Evolutionary conservation across 2,888 invertebrate species (phyloP), one percentile per base, ranked within the genome.

Genomic region (Sarcophaga carnaria): DNA sequence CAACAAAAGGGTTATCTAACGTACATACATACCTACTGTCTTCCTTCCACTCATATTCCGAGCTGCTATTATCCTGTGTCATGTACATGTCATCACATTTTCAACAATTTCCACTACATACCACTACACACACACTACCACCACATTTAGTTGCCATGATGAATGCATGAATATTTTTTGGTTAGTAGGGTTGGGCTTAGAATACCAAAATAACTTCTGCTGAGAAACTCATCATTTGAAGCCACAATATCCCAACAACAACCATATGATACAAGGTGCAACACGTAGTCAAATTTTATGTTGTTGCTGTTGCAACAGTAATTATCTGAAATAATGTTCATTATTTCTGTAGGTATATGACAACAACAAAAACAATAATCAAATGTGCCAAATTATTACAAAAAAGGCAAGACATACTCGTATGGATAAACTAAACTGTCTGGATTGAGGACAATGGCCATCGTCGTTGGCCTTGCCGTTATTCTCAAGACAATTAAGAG

Each of bases 291-390:
- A 87, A 79, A 82, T 82, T 86, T 84, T 74, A 80, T 79, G 77
- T 85, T 84, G 72, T 80, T 37, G 22, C 22, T 22, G 37, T 37
- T 37, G 37, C 37, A 37, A 10, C 2, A 88, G 87, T 88, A 88
- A 88, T 88, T 86, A 88, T 80, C 63, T 85, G 81, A 86, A 84
- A 86, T 81, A 83, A 86, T 83, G 87, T 87, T 87, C 83, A 87
- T 84, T 85, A 86, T 84, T 54, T 4, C 17, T 54, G 17, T 54
- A 54, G 14, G 11, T 49, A 85, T 84, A 70, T 83, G 74, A 82
- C 83, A 85, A 85, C 79, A 82, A 84, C 54, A 87, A 69, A 54
- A 37, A 25, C 25, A 78, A 67, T 20, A 74, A 66, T 47, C 49
- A 64, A 75, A 63, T 12, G 14, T 14, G 5, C 3, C 54, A 54